Conservation (phyloP, 2,888 invertebrate genomes). For the Xestia rhomboidea region DNA sequence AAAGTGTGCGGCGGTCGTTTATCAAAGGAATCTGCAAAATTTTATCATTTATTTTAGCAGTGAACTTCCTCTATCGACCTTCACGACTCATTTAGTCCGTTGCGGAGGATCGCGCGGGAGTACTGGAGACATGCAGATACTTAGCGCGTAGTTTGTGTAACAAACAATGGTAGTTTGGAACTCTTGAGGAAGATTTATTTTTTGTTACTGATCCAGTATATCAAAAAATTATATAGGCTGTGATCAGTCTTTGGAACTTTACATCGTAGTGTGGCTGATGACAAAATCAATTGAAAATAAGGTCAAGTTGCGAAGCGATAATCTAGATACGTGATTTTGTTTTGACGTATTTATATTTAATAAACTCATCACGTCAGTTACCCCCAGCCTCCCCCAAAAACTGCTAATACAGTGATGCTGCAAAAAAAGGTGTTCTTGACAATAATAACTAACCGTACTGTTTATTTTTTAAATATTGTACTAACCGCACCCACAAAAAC, state of each 20-base stretch:
- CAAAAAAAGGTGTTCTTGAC: not conserved
- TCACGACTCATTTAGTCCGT: constrained; percentile 47
- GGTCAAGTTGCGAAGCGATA: too few relatives aligned
- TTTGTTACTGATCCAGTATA: not conserved
- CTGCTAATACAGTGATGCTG: not conserved
- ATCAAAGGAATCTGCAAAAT: constrained; percentile 54
- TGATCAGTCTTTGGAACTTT: not conserved
- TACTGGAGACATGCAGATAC: constrained; percentile 4
- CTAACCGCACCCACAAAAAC: not conserved
- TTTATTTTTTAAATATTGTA: too few relatives aligned
- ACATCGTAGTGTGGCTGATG: not conserved
- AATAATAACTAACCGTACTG: not conserved
- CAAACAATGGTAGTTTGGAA: not conserved
- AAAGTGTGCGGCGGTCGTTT: constrained; percentile 44
- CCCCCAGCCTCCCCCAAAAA: not conserved
- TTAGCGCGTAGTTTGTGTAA: not conserved
- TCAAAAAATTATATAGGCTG: not conserved
- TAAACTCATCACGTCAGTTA: not conserved
- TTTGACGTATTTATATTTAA: not conserved
- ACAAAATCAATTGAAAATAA: not conserved
- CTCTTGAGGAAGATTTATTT: not conserved
- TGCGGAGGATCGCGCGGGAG: not conserved
- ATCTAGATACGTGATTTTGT: too few relatives aligned
- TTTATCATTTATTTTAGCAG: constrained; percentile 57
- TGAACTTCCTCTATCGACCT: constrained; percentile 42